Conservation (phyloP, 23 tunicate species). For the Ascidia mentula region DNA sequence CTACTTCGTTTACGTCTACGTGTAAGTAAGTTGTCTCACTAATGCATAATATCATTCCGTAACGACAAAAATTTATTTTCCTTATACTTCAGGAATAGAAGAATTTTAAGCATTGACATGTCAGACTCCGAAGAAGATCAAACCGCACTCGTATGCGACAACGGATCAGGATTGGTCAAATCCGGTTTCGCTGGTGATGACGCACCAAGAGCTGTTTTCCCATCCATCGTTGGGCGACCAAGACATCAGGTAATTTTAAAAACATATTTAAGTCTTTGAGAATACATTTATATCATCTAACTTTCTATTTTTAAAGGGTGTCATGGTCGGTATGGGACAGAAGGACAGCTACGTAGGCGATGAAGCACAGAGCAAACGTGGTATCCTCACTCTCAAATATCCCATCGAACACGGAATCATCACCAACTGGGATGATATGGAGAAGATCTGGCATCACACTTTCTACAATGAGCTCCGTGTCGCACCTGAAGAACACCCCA, state of each 20-base stretch:
- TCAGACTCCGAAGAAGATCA: conserved; percentile 62
- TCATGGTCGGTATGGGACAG: conserved; percentile 73
- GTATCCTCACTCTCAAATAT: conserved; percentile 64
- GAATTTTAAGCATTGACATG: too few species aligned
- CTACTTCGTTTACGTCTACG: too few species aligned
- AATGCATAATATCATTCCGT: background rate
- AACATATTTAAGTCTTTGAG: background rate
- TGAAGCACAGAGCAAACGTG: conserved; percentile 91
- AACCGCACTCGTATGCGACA: conserved; percentile 53
- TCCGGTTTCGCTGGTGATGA: conserved; percentile 56
- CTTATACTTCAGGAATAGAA: too few species aligned
- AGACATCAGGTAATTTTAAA: conserved; percentile 26
- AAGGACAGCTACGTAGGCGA: conserved; percentile 95
- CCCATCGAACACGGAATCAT: conserved; percentile 89
- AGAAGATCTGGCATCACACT: conserved; percentile 99
- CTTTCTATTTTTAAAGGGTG: conserved; percentile 15
- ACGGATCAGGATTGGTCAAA: conserved; percentile 48
- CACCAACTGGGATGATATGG: conserved; percentile 99
- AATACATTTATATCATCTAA: background rate
- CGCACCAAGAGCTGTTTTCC: conserved; percentile 93
- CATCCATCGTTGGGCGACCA: conserved; percentile 56
- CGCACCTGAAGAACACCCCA: conserved; percentile 95
- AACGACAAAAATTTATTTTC: background rate
- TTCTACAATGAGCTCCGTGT: conserved; percentile 97
- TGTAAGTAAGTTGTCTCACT: background rate